A percentile compares a stretch with the other conserved stretches of the same genome.
Conservation (phyloP, 2,888 invertebrate species). For the Coremacera marginata region DNA sequence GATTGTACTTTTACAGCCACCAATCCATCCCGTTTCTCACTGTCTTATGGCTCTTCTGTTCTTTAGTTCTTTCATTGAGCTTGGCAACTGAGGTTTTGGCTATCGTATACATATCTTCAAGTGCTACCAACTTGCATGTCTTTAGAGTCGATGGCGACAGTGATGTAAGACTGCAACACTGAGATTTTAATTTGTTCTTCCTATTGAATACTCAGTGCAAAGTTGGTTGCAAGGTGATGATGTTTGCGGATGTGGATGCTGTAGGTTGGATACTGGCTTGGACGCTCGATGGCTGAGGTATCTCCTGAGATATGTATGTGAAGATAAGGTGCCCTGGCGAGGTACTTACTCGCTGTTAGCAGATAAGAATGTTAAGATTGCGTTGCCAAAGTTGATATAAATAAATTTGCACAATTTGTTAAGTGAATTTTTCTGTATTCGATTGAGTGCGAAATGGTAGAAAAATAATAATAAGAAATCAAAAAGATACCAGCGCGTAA, state of each 20-base stretch:
- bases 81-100: constrained; percentile 5
- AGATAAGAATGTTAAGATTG: constrained; percentile 37
- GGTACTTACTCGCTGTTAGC: constrained; percentile 19
- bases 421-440: constrained; percentile 63
- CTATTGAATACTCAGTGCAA: constrained; percentile 48
- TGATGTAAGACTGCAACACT: constrained; percentile 51
- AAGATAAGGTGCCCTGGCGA: constrained; percentile 52
- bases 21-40: neutral
- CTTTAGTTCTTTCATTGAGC: neutral
- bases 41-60: neutral
- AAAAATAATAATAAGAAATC: too few relatives aligned
- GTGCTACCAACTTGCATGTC: constrained; percentile 43
- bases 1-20: neutral
- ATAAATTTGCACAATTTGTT: constrained; percentile 65
- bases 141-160: constrained; percentile 21
- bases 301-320: constrained; percentile 54
- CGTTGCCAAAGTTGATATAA: constrained; percentile 52
- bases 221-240: constrained; percentile 54
- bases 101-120: constrained; percentile 43
- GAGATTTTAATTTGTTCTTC: constrained; percentile 62
- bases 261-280: constrained; percentile 19
- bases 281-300: constrained; percentile 43
- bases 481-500: too few relatives aligned
- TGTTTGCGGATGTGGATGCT: constrained; percentile 44
- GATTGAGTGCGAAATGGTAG: neutral